Evolutionary conservation across 2,797 vertebrate species (phyloP).

Genomic region (Alosa sapidissima): DNA sequence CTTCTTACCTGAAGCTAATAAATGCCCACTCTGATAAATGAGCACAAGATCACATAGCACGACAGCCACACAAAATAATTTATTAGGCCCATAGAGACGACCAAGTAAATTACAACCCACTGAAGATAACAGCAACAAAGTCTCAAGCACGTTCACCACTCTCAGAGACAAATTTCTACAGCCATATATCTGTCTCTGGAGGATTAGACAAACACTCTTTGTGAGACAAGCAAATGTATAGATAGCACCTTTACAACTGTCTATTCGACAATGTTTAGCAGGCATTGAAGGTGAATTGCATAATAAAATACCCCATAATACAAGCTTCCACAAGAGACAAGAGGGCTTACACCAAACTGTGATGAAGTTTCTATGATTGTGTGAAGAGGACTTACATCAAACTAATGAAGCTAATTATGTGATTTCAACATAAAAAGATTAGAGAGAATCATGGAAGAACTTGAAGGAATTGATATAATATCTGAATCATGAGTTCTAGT

Average conservation of each 20-base stretch:
- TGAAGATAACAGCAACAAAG: conserved; percentile 1
- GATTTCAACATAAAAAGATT: too few relatives aligned
- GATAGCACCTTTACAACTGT: neutral
- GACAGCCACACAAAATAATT: neutral
- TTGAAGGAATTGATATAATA: too few relatives aligned
- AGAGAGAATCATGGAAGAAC: too few relatives aligned
- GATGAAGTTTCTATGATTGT: too few relatives aligned
- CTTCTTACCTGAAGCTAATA: conserved; percentile 5
- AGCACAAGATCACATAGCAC: neutral
- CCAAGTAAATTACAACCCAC: neutral
- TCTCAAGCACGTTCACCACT: neutral
- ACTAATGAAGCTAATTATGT: too few relatives aligned
- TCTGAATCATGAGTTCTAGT: too few relatives aligned
- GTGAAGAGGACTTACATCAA: too few relatives aligned
- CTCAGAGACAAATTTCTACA: neutral
- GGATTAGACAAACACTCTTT: neutral
- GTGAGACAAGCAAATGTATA: neutral
- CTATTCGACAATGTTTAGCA: neutral
- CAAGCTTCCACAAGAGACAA: neutral
- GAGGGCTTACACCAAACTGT: too few relatives aligned
- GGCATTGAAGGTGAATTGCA: too few relatives aligned
- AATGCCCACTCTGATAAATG: neutral
- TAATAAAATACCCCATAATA: neutral
- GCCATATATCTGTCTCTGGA: neutral
- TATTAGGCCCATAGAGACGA: neutral